Evolutionary conservation across 2,797 vertebrate genomes (phyloP).

Genomic region (Myotis findleyi): DNA sequence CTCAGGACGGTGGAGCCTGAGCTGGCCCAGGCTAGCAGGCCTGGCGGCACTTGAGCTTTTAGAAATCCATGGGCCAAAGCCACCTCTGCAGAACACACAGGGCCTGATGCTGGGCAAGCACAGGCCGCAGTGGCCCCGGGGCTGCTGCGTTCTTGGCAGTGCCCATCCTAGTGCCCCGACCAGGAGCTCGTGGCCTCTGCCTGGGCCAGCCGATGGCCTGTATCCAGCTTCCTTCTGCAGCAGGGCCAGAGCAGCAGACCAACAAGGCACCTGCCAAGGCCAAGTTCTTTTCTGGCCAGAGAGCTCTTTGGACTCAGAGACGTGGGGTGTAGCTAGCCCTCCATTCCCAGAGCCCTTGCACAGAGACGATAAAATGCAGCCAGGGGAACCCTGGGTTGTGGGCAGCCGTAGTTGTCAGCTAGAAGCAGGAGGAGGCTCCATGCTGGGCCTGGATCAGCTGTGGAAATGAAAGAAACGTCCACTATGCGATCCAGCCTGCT

Average conservation of each 20-base stretch:
- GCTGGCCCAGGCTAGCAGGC: neutral
- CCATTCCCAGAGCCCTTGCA: neutral
- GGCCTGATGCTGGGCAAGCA: neutral
- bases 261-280: neutral
- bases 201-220: neutral
- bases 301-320: constrained; percentile 7
- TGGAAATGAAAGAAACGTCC: neutral
- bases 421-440: neutral
- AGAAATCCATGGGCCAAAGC: neutral
- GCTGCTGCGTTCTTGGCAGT: neutral
- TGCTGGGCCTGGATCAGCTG: neutral
- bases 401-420: neutral
- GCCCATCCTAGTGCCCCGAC: neutral
- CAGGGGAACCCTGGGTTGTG: neutral
- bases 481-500: neutral
- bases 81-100: neutral
- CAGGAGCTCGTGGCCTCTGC: neutral
- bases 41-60: neutral
- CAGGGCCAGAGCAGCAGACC: neutral
- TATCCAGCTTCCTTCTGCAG: neutral
- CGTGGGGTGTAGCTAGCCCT: too few relatives aligned
- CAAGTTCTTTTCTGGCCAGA: neutral
- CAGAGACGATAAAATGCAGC: neutral
- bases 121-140: neutral
- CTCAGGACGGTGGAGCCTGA: neutral